Evolutionary conservation across 1,140 invertebrate species (phyloP).

Genomic region (Elysia chlorotica): DNA sequence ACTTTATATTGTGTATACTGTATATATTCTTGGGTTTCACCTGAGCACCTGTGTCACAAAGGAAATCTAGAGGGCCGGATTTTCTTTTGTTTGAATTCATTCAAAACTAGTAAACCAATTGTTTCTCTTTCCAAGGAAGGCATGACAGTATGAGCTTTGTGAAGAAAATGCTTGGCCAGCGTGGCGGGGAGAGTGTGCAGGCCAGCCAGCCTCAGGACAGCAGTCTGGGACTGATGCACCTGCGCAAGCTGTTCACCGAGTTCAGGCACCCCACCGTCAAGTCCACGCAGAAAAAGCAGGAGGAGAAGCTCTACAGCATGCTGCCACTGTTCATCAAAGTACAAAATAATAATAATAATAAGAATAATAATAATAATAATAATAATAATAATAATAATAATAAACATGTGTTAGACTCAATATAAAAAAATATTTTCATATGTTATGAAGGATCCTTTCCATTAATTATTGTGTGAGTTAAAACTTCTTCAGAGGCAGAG

Average conservation of each 20-base stretch:
- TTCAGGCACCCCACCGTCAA: slow-evolving; percentile 82
- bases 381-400: too few species aligned
- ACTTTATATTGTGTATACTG: neutral
- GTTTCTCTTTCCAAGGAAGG: slow-evolving; percentile 1
- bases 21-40: too few species aligned
- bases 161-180: slow-evolving; percentile 39
- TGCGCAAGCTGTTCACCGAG: slow-evolving; percentile 94
- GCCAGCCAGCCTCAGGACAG: slow-evolving; percentile 39
- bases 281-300: slow-evolving; percentile 70
- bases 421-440: too few species aligned
- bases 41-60: neutral
- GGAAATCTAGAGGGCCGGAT: neutral
- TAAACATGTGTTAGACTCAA: too few species aligned
- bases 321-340: slow-evolving; percentile 97
- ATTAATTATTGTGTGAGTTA: too few species aligned
- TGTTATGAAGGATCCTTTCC: too few species aligned
- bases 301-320: slow-evolving; percentile 97
- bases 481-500: too few species aligned
- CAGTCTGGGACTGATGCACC: slow-evolving; percentile 85
- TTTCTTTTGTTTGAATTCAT: neutral
- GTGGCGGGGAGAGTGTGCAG: slow-evolving; percentile 20
- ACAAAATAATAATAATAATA: too few species aligned
- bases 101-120: neutral
- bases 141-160: slow-evolving; percentile 41
- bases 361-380: too few species aligned